Evolutionary conservation across 2,888 invertebrate species (phyloP).

Genomic region (Andrena hattorfiana): DNA sequence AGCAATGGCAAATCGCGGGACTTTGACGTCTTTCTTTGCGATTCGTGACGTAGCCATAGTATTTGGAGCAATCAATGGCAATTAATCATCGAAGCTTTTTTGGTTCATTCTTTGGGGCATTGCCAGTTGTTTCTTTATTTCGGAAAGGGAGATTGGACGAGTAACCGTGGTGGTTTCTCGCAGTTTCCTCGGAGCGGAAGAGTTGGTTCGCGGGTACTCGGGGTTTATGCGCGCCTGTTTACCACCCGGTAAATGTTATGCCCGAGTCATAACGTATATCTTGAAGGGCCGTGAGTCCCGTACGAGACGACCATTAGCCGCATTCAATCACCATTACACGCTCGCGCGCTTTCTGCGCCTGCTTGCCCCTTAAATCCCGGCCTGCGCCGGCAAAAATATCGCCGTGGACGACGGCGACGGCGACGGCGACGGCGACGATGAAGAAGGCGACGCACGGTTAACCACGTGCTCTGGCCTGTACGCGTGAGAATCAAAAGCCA

Average conservation of each 20-base stretch:
- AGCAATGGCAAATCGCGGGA: constrained; percentile 29
- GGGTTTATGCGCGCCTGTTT: constrained; percentile 69
- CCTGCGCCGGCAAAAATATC: constrained; percentile 60
- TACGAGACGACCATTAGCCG: constrained; percentile 74
- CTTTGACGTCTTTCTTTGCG: constrained; percentile 26
- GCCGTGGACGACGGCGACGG: constrained; percentile 18
- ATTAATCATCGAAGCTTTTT: not conserved
- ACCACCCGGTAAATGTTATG: constrained; percentile 73
- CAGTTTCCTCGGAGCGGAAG: not conserved
- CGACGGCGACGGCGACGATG: not conserved
- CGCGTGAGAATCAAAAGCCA: constrained; percentile 30
- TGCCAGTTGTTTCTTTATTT: not conserved
- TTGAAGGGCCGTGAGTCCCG: constrained; percentile 66
- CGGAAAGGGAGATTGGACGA: not conserved
- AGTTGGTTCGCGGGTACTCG: constrained; percentile 19
- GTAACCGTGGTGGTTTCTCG: constrained; percentile 1
- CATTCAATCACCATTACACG: constrained; percentile 78
- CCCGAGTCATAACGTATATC: constrained; percentile 73
- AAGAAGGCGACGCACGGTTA: not conserved
- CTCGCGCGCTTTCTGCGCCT: constrained; percentile 73
- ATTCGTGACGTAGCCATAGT: not conserved
- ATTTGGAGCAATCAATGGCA: not conserved
- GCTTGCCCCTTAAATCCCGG: constrained; percentile 69
- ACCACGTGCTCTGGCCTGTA: constrained; percentile 7
- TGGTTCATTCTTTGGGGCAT: not conserved